Percentiles rank a stretch among this genome's conserved stretches.
phyloP scores from a whole-genome alignment of 2,888 invertebrate genomes.

The Noctuana brunneofusca region DNA sequence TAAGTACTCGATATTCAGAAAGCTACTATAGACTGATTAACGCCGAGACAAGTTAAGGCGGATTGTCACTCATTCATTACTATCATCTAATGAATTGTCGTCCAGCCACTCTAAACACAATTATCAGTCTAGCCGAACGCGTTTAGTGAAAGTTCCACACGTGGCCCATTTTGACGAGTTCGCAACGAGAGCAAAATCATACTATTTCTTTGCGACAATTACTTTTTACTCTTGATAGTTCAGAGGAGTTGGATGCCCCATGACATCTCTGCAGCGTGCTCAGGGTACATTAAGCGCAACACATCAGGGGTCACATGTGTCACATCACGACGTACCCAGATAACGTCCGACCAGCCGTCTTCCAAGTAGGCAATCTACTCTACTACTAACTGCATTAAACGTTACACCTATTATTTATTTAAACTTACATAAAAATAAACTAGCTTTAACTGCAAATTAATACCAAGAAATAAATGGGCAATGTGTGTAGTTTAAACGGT shows the following conservation, averaged over 20 bases:
- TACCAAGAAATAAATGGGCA: background rate
- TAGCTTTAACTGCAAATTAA: background rate
- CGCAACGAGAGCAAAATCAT: conserved; percentile 47
- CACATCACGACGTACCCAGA: background rate
- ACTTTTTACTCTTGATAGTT: conserved; percentile 2
- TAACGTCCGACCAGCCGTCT: background rate
- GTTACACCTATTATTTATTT: too few relatives aligned
- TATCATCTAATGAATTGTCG: conserved; percentile 23
- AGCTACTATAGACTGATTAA: conserved; percentile 21
- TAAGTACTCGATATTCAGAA: conserved; percentile 24
- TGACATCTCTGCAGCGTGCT: background rate
- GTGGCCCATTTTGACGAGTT: conserved; percentile 55
- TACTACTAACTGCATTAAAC: background rate
- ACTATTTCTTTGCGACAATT: conserved; percentile 34
- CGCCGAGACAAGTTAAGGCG: conserved; percentile 22
- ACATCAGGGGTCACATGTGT: conserved; percentile 1
- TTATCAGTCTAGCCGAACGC: conserved; percentile 58
- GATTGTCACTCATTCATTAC: conserved; percentile 18
- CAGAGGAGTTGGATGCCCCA: background rate
- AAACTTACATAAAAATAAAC: too few relatives aligned
- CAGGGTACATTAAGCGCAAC: conserved; percentile 1
- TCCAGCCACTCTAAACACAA: conserved; percentile 35
- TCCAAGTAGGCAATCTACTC: background rate
- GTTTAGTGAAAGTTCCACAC: conserved; percentile 74
- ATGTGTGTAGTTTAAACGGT: background rate